Evolutionary conservation across 2,113 vertebrate genomes (phyloP), one percentile per base, ranked within the genome.

Genomic region (Podarcis cretensis): DNA sequence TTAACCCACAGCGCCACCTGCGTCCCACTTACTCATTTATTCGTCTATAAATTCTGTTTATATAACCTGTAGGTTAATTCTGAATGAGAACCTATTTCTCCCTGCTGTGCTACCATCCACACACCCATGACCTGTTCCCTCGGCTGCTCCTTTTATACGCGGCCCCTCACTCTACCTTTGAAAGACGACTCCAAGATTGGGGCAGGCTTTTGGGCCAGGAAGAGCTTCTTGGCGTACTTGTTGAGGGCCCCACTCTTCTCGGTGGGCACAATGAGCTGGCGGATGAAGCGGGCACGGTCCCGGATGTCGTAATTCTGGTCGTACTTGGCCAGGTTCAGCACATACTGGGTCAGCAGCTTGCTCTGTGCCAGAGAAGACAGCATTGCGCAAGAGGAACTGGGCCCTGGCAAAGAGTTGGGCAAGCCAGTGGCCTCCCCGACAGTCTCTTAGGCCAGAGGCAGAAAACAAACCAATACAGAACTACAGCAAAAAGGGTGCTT

Each of bases 251-350:
- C 98, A 0, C 98, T 98, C 96, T 99, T 99, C 94, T 99, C 99
- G 0, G 98, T 98, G 83, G 99, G 99, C n/a, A 99, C 98, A 0
- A 99, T 99, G 83, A 99, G 98, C 97, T 99, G 99, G 77, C 99
- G 98, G 69, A 99, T 99, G 94, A 99, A 99, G 84, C 99, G 98
- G 0, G 99, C 99, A 5, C 99, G 97, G 87, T 99, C 99, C 0
- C 99, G 98, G 94, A 99, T 99, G 92, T 99, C 99, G 0, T 99
- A 99, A 95, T 99, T 99, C 96, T 99, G 99, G 96, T 99, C 99
- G 0, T 99, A 99, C 94, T 99, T 99, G 91, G 99, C 99, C 97
- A 99, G 92, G 91, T 99, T 99, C 95, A 99, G 97, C 59, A 99
- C 98, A 0, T 99, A 99, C 96, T 99, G 99, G 5, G 99, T 99